Base-by-base conservation (phyloP, 2,797 vertebrate genomes). In the Phrynocephalus vlangalii region DNA sequence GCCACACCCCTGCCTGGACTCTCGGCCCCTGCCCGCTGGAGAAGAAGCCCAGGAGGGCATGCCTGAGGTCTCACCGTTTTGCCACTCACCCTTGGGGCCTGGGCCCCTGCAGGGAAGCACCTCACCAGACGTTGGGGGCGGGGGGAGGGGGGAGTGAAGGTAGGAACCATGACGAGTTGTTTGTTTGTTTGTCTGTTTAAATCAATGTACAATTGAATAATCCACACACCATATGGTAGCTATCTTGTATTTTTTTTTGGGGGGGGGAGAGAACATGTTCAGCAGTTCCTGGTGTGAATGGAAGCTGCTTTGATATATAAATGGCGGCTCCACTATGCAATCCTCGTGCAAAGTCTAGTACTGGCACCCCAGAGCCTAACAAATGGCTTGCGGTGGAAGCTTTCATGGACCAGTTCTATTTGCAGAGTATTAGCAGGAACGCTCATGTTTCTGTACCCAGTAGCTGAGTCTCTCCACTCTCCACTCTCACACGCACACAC, bases 201-300 rank as follows among this genome's bases (percentile, higher is more conserved):
- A 88, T 88, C 85, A 78, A 87, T 11, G 86, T 66, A 70, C 52
- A 91, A 89, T 89, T 88, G 26, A 0, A 38, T 83, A 77, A 89
- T 18, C 73, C 91, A 90, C 78, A 80, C 71, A 0, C 26, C 1
- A 26, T 85, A 28, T 83, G 6, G 63, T 30, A 86, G 85, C 73
- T 87, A 67, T 90, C 81, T 84, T 71, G 38, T n/a, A 8, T 30
- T 70, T 16, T 44, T 44, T 44, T 44, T 44, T 1, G 3, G 3
- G 38, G 38, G 38, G 38, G 38, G 38, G 38, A 3, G 16, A 71
- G 11, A 22, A 50, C 26, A 48, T 30, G 20, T 11, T 26, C 73
- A 44, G 24, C 84, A 85, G 10, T 8, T 90, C 70, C 86, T 82
- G 33, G 15, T 1, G 89, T 0, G 2, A 89, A 44, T 33, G 67